phyloP scores from a whole-genome alignment of 1,140 invertebrate genomes.

The Zaprionus africanus region DNA sequence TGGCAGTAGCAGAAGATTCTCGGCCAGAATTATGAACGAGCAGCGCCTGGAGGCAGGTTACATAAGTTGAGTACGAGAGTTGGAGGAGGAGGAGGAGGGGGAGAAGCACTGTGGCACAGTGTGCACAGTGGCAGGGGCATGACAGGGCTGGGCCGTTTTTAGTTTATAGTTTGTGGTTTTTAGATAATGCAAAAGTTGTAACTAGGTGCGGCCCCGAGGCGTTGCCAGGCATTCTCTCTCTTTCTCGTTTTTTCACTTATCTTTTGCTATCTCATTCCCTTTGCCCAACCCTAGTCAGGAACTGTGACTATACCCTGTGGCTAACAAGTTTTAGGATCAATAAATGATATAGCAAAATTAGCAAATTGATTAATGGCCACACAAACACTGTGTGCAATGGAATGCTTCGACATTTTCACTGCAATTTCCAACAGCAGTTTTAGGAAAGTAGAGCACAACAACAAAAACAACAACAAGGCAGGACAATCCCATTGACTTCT shows the following conservation, averaged over 20 bases:
- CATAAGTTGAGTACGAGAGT: slow-evolving; percentile 59
- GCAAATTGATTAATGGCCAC: slow-evolving; percentile 16
- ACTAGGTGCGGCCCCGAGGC: slow-evolving; percentile 74
- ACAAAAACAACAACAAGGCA: no score
- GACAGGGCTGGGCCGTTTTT: slow-evolving; percentile 37
- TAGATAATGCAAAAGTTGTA: slow-evolving; percentile 79
- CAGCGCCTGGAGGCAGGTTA: slow-evolving; percentile 62
- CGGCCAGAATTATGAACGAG: slow-evolving; percentile 65
- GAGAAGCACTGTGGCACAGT: neutral
- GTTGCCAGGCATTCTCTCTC: slow-evolving; percentile 26
- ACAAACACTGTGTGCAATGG: slow-evolving; percentile 4
- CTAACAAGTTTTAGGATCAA: slow-evolving; percentile 26
- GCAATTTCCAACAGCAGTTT: no score
- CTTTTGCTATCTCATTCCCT: neutral
- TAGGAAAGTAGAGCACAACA: no score
- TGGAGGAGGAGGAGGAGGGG: neutral
- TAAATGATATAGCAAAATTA: slow-evolving; percentile 32
- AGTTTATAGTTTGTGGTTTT: slow-evolving; percentile 80
- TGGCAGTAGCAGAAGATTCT: slow-evolving; percentile 39
- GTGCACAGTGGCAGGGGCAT: neutral
- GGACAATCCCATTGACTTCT: neutral
- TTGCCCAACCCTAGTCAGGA: neutral
- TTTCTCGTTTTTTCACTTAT: neutral
- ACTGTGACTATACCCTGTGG: neutral
- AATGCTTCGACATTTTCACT: neutral